Evolutionary conservation across 2,797 vertebrate species (phyloP), one percentile per base, ranked within the genome.

Genomic region (Macropodus opercularis): DNA sequence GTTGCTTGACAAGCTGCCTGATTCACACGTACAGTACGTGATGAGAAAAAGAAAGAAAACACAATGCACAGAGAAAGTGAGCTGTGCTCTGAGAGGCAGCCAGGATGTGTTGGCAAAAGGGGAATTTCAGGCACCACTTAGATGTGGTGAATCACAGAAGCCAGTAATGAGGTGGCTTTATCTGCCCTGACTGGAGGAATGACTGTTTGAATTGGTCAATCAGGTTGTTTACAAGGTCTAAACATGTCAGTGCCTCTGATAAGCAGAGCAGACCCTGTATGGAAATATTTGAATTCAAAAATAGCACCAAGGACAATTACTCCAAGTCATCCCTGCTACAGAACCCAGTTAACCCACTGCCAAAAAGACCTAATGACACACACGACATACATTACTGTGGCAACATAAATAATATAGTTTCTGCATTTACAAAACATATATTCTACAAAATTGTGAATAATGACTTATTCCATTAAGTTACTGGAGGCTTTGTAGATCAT

Each of bases 161-260:
- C 23, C 11, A 13, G 27, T 69, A 61, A 72, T 51, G 51, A 68
- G 54, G 54, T 46, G 17, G 38, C 36, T 36, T 36, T 53, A 59
- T 43, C 7, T n/a, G 32, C 29, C 65, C 34, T 59, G 55, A 61
- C 40, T 50, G 46, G 47, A 55, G 38, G 51, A 64, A 44, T 2
- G 43, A 14, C 9, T 42, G n/a, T 48, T 46, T 51, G 19, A 70
- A 69, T 47, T 47, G 39, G 63, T 51, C 59, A 48, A 51, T 57
- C 51, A 48, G 67, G 62, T 66, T 55, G 58, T 72, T 72, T 60
- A 57, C 32, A 39, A 40, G 35, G 23, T 46, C 62, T 55, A 17
- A 8, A 6, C 35, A 38, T 38, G 35, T 38, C n/a, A n/a, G 6
- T 9, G n/a, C n/a, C 35, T 8, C 35, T 17, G 35, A 38, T 38